phyloP scores from a whole-genome alignment of 1,140 invertebrate genomes.

The Andricus grossulariae region DNA sequence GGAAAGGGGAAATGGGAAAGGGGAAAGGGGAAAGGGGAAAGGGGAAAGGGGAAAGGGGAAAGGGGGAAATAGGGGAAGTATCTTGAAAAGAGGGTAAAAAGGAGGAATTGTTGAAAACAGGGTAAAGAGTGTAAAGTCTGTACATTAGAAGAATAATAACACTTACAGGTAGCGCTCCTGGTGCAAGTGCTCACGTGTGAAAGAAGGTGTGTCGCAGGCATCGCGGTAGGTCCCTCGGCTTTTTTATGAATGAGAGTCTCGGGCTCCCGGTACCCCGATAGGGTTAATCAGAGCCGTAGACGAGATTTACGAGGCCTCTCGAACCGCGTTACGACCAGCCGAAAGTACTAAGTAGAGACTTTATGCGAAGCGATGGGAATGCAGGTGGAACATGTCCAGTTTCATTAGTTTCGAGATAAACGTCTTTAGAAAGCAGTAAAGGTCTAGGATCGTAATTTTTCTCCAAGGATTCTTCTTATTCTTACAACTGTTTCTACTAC shows the following conservation, averaged over 20 bases:
- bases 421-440: background rate
- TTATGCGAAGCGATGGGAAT: constrained; percentile 18
- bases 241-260: constrained; percentile 45
- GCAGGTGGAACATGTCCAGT: constrained; percentile 22
- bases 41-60: too few relatives aligned
- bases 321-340: constrained; percentile 25
- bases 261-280: constrained; percentile 51
- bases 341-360: constrained; percentile 28
- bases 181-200: constrained; percentile 4
- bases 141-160: background rate
- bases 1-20: too few relatives aligned
- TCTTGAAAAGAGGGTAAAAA: too few relatives aligned
- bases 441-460: constrained; percentile 4
- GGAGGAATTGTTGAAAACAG: too few relatives aligned
- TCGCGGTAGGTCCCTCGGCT: constrained; percentile 51
- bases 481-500: background rate
- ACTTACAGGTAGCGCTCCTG: constrained; percentile 10
- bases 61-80: too few relatives aligned
- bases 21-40: too few relatives aligned
- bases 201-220: constrained; percentile 28
- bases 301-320: constrained; percentile 57
- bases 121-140: too few relatives aligned
- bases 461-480: background rate
- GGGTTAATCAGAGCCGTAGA: constrained; percentile 61
- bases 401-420: constrained; percentile 20